Evolutionary conservation across 2,888 invertebrate genomes (phyloP).

Genomic region (Petrolisthes cinctipes): DNA sequence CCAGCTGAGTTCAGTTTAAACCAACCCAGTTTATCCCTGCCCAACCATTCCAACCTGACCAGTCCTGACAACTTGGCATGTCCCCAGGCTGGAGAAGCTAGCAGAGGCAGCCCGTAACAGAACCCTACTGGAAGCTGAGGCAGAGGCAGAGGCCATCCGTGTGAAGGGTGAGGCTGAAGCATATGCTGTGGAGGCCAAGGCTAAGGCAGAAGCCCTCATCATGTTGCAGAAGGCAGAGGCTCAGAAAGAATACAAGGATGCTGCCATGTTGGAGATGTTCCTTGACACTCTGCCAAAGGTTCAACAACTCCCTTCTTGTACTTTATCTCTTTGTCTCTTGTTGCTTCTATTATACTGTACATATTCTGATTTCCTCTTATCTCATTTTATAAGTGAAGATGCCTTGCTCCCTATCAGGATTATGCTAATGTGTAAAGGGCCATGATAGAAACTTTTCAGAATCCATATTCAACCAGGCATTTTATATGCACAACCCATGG

Average conservation of each 20-base stretch:
- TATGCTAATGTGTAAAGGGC: too few species aligned
- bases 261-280: conserved; percentile 97
- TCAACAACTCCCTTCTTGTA: background rate
- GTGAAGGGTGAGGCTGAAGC: conserved; percentile 84
- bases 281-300: conserved; percentile 95
- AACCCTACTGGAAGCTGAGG: conserved; percentile 94
- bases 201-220: conserved; percentile 95
- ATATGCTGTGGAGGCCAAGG: conserved; percentile 92
- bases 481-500: too few species aligned
- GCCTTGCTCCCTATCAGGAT: too few species aligned
- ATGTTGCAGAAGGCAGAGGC: conserved; percentile 98
- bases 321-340: background rate
- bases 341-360: background rate
- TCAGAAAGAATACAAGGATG: conserved; percentile 95
- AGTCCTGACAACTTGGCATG: background rate
- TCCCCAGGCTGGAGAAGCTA: conserved; percentile 81
- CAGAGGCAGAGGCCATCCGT: conserved; percentile 89
- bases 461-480: too few species aligned
- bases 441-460: too few species aligned
- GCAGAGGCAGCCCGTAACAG: conserved; percentile 92
- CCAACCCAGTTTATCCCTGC: background rate
- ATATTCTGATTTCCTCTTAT: too few species aligned
- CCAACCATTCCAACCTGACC: background rate
- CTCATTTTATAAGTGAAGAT: too few species aligned
- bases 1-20: background rate